Conservation (phyloP, 2,113 vertebrate genomes). For the Toxostoma redivivum region DNA sequence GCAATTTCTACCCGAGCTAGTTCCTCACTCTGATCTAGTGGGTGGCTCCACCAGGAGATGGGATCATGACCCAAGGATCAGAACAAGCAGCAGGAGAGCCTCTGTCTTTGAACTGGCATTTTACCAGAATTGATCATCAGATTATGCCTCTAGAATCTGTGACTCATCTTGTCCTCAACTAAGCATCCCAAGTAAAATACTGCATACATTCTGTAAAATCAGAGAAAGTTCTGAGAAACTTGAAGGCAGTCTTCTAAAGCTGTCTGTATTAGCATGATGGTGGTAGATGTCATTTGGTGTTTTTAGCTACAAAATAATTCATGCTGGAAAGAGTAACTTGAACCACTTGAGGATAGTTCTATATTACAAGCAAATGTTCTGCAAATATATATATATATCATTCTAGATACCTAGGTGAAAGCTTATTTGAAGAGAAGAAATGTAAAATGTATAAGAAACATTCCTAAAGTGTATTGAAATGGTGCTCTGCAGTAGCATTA, state of each 20-base stretch:
- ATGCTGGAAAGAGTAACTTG: neutral
- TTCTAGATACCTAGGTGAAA: neutral
- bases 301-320: neutral
- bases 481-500: neutral
- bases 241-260: neutral
- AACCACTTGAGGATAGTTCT: neutral
- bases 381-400: neutral
- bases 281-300: neutral
- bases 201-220: neutral
- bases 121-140: neutral
- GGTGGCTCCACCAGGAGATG: neutral
- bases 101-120: neutral
- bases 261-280: neutral
- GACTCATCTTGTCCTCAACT: neutral
- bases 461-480: neutral
- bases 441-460: neutral
- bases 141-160: neutral
- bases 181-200: neutral
- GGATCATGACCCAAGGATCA: neutral
- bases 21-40: neutral
- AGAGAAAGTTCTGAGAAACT: neutral
- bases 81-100: neutral
- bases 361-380: neutral
- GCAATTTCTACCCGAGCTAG: neutral
- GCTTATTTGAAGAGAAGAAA: neutral